Conservation (phyloP, 2,113 vertebrate genomes). For the Okapia johnstoni region DNA sequence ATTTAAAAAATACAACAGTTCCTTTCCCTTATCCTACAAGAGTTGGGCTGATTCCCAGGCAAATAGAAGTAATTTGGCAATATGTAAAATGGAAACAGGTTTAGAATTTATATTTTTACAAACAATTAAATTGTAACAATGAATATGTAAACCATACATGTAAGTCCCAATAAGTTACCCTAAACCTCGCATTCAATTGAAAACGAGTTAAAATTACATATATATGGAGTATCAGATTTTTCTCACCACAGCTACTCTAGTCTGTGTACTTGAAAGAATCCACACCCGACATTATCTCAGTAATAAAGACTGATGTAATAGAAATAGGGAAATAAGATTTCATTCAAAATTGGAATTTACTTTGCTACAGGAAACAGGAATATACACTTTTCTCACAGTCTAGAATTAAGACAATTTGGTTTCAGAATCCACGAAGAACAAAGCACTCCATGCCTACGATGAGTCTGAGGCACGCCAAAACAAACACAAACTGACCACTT, state of each 20-base stretch:
- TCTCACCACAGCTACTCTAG: constrained; percentile 67
- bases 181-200: background rate
- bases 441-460: constrained; percentile 75
- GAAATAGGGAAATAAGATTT: constrained; percentile 82
- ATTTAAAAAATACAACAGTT: background rate
- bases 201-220: background rate
- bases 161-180: background rate
- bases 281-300: constrained; percentile 75
- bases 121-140: background rate
- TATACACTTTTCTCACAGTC: constrained; percentile 79
- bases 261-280: constrained; percentile 72
- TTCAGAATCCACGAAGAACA: constrained; percentile 81
- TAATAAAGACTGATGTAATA: constrained; percentile 76
- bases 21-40: background rate
- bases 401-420: constrained; percentile 77
- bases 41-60: background rate
- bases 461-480: constrained; percentile 74
- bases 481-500: constrained; percentile 76
- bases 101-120: background rate
- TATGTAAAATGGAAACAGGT: background rate
- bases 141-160: background rate
- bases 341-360: constrained; percentile 79
- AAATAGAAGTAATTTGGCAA: background rate
- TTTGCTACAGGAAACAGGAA: constrained; percentile 81
- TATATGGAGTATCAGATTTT: background rate